These are phyloP conservation scores for Capitella teleta DNA, from an alignment of 1,140 invertebrate species.

Conservation along the genomic window DNA sequence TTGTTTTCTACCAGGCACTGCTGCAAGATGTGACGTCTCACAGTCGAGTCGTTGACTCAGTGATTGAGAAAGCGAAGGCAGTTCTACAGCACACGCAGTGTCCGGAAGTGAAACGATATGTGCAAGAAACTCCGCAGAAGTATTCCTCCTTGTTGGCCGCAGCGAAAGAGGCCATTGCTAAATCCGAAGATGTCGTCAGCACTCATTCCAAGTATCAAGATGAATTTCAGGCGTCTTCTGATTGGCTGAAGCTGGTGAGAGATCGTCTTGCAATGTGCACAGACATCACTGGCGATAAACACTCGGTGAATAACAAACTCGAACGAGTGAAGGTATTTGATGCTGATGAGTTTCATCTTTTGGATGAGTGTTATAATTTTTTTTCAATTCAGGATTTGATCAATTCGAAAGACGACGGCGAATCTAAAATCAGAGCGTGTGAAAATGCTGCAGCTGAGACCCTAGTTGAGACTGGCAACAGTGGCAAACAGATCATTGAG, in stretches of 20 bases:
- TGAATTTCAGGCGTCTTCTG: conserved; percentile 23
- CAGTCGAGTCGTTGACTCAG: conserved; percentile 75
- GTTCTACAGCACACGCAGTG: conserved; percentile 45
- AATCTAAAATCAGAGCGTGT: conserved; percentile 65
- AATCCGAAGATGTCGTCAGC: conserved; percentile 72
- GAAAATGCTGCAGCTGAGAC: conserved; percentile 77
- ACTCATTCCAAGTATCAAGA: conserved; percentile 55
- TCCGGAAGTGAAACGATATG: not conserved
- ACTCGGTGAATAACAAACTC: conserved; percentile 76
- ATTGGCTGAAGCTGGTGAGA: conserved; percentile 63
- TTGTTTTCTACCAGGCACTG: conserved; percentile 45
- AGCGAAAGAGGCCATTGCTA: conserved; percentile 48
- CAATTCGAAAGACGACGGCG: conserved; percentile 79
- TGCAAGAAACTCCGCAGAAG: not conserved
- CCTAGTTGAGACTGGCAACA: conserved; percentile 74
- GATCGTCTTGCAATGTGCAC: conserved; percentile 78
- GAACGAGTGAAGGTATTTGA: conserved; percentile 37
- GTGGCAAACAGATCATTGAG: conserved; percentile 61
- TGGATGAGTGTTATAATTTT: too few relatives aligned
- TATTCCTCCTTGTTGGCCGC: conserved; percentile 1
- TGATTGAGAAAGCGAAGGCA: conserved; percentile 77
- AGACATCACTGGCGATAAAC: conserved; percentile 72
- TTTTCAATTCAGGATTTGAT: conserved; percentile 84
- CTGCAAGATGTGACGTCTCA: conserved; percentile 82
- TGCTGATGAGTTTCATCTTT: too few relatives aligned